These are phyloP conservation scores for Candidula unifasciata DNA, from an alignment of 2,888 invertebrate genomes.

Conservation along the genomic window DNA sequence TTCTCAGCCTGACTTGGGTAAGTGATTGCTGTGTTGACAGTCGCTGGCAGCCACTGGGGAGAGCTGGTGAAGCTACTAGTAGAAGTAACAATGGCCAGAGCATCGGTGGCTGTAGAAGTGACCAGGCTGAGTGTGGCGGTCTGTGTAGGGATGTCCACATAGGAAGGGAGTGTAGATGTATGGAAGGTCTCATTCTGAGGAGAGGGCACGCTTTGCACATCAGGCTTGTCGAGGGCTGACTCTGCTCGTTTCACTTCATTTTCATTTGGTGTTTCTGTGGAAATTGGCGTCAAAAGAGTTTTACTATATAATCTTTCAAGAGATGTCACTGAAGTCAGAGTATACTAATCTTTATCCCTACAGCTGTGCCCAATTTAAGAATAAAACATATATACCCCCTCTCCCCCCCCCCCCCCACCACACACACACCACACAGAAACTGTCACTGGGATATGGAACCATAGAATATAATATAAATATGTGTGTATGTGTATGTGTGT, in stretches of 20 bases:
- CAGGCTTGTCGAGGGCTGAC: neutral
- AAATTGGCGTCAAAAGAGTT: neutral
- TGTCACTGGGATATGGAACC: too few relatives aligned
- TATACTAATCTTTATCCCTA: too few relatives aligned
- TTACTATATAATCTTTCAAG: neutral
- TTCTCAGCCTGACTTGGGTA: neutral
- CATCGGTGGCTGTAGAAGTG: neutral
- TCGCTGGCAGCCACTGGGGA: slow-evolving; percentile 3
- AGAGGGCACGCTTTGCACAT: neutral
- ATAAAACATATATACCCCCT: too few relatives aligned
- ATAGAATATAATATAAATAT: too few relatives aligned
- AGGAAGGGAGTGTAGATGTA: neutral
- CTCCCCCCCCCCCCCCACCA: too few relatives aligned
- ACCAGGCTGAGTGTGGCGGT: neutral
- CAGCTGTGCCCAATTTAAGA: too few relatives aligned
- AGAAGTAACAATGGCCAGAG: neutral
- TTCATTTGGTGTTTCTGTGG: slow-evolving; percentile 42
- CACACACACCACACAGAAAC: too few relatives aligned
- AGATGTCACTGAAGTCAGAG: too few relatives aligned
- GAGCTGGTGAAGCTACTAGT: neutral
- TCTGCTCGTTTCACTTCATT: slow-evolving; percentile 20
- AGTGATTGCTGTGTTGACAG: neutral
- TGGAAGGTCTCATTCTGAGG: neutral
- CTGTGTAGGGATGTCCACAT: slow-evolving; percentile 4
- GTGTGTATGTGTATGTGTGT: too few relatives aligned